A percentile compares a stretch with the other conserved stretches of the same genome.
Evolutionary conservation across 2,113 vertebrate genomes (phyloP).

Genomic region (Trachemys scripta): DNA sequence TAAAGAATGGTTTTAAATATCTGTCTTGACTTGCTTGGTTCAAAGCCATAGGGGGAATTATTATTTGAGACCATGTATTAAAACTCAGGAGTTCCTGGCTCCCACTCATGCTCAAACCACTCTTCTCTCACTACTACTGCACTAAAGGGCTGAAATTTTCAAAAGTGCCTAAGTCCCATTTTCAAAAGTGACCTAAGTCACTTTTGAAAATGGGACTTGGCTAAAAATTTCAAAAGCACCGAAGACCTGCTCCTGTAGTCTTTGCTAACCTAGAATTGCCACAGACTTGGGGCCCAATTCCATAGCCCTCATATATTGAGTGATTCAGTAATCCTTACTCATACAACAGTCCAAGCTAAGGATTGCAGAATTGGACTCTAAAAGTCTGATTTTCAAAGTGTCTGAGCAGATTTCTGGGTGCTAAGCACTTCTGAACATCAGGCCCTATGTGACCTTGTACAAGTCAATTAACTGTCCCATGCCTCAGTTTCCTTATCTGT

Average conservation of each 20-base stretch:
- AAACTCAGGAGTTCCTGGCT: background rate
- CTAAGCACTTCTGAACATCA: background rate
- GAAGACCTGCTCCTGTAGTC: background rate
- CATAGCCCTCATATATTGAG: too few relatives aligned
- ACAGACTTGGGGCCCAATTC: background rate
- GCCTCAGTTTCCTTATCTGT: background rate
- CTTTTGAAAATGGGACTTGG: background rate
- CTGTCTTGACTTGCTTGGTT: background rate
- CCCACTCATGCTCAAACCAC: background rate
- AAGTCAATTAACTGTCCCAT: constrained; percentile 6
- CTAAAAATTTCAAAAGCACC: background rate
- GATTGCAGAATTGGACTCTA: background rate
- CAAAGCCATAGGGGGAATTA: background rate
- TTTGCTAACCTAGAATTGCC: background rate
- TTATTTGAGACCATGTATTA: background rate
- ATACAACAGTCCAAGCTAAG: background rate
- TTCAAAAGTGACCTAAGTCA: background rate
- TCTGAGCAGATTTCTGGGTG: background rate
- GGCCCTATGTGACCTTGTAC: background rate
- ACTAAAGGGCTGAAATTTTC: background rate
- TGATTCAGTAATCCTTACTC: background rate
- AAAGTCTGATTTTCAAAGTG: background rate
- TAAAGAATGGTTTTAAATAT: background rate
- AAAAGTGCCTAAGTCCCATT: background rate
- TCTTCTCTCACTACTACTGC: background rate